Base-by-base conservation (phyloP, 2,888 invertebrate species). In the Chrysolina oricalcia region DNA sequence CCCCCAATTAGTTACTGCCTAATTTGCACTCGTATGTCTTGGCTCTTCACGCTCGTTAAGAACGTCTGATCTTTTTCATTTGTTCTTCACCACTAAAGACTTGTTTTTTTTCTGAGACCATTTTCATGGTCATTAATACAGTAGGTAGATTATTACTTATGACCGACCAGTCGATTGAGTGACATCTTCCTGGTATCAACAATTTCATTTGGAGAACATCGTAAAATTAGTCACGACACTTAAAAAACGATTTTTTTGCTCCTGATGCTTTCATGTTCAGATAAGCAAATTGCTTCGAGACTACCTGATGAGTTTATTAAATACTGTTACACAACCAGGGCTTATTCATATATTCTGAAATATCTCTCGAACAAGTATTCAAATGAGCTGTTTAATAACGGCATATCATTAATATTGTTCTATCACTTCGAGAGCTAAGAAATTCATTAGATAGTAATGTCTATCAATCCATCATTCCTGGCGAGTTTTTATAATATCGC, bases 241-340 rank as follows among this genome's bases (percentile, higher is more conserved):
- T 27, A 35, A 59, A 59, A 59, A 6, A 17, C 23, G 17, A 19
- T 59, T 50, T 56, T 23, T n/a, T 35, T 15, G 23, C 13, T 56
- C 23, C 59, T 27, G 17, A 27, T 27, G 19, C 59, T 59, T 10
- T n/a, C 59, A 27, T 59, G 59, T 59, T 35, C 59, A 68, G 68
- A 68, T 68, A 68, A 68, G 53, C 68, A 68, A 68, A 68, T 68
- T 68, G 53, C 50, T 13, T 13, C 13, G 13, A 4, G 53, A 68
- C 53, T 53, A 35, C 53, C 68, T 53, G 53, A 68, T 68, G 68
- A 53, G 68, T 67, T 50, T 43, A 67, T 67, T 67, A 67, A 67
- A n/a, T 50, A 17, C 53, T 27, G 23, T 68, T 53, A 53, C 59
- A 27, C 59, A 15, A 53, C 19, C 21, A 11, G 21, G 11, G 19